Conservation (phyloP, 2,113 vertebrate species). For the Aphelocoma coerulescens region DNA sequence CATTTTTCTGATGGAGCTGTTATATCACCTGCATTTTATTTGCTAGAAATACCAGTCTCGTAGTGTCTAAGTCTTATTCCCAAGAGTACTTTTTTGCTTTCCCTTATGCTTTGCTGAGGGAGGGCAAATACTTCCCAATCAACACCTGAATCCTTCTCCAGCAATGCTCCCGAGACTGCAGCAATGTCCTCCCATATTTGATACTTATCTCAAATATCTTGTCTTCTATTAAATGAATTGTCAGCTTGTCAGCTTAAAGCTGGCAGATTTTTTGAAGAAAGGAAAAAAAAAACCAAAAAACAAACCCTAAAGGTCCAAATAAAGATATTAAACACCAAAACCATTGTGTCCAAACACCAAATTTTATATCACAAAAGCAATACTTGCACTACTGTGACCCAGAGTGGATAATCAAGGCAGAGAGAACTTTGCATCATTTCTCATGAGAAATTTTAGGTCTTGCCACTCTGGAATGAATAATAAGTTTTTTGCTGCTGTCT, state of each 20-base stretch:
- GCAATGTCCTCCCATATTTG: background rate
- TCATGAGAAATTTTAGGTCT: background rate
- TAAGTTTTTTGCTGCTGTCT: background rate
- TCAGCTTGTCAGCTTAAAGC: background rate
- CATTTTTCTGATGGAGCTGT: background rate
- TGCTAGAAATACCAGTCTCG: background rate
- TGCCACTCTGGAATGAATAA: background rate
- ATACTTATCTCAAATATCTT: background rate
- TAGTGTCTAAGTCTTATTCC: background rate
- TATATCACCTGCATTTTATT: background rate
- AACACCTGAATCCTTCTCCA: background rate
- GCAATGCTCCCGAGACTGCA: background rate
- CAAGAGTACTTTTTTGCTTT: background rate
- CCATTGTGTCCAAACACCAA: background rate
- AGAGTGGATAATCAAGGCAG: background rate
- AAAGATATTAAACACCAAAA: background rate
- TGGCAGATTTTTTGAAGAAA: background rate
- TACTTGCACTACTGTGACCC: background rate
- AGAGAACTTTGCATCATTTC: background rate
- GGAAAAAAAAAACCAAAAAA: rapidly evolving
- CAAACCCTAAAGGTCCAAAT: rapidly evolving
- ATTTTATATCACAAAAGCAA: background rate
- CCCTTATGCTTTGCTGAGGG: background rate
- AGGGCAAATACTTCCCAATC: background rate
- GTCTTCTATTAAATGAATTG: background rate